Base-by-base conservation (phyloP, 2,113 vertebrate genomes). In the Symphodus melops region DNA sequence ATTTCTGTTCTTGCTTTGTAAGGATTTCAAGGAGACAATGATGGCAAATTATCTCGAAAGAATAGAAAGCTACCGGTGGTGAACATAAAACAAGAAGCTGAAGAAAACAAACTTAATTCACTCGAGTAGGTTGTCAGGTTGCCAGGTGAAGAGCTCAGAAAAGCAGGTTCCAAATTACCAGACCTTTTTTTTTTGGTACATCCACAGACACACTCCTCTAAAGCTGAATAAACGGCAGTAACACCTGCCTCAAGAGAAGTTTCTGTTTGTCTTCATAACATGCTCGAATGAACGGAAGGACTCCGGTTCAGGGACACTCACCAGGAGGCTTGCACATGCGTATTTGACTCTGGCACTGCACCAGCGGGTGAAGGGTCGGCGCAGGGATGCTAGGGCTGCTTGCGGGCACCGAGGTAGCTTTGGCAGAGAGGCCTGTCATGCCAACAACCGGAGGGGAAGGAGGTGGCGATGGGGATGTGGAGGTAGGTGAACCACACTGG, bases 261-360 rank as follows among this genome's bases (percentile, higher is more conserved):
- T 64, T 72, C 48, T 80, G 49, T 77, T 70, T 82, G 61, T 72
- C 75, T 79, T 67, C 37, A 62, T 61, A 14, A 67, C 81, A 78
- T 79, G 75, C 65, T 69, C 68, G 53, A 37, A 55, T 72, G 68
- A 75, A 72, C 53, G 73, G 66, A 70, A 60, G 59, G 44, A 71
- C 72, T 59, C 41, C 13, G 21, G 39, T 46, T 60, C 25, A 51
- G 28, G 73, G 67, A 79, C 64, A 93, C 96, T 97, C 68, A 98
- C 97, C 97, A 0, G 90, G 91, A 80, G 97, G 96, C 83, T 96
- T 98, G 94, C 96, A 97, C 94, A 96, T 95, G 79, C 96, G 96
- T 89, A 95, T 95, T 94, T 97, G 97, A 89, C 96, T 97, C 92
- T 97, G 95, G 90, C 96, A 96, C 93, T 95, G 96, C 86, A 95